phyloP scores from a whole-genome alignment of 2,797 vertebrate genomes.

The Balearica regulorum region DNA sequence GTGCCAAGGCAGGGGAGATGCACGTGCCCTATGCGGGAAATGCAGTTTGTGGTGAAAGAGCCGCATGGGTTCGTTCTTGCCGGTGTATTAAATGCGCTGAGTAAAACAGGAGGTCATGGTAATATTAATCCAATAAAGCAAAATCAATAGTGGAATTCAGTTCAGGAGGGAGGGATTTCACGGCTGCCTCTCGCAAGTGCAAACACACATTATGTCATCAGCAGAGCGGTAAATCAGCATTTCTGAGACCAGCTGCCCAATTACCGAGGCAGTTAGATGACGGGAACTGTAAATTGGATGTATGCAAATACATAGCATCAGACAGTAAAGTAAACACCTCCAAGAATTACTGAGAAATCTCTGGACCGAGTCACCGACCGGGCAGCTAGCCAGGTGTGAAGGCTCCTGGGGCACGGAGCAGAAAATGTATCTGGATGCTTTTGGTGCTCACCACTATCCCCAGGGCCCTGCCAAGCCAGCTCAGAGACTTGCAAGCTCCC shows the following conservation, averaged over 20 bases:
- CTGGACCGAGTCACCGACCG: rapidly evolving
- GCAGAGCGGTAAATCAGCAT: conserved; percentile 40
- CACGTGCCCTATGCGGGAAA: rapidly evolving
- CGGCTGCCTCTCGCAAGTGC: background rate
- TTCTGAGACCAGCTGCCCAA: conserved; percentile 55
- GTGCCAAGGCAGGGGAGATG: background rate
- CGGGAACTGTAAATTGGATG: conserved; percentile 27
- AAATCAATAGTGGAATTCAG: background rate
- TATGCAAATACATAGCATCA: conserved; percentile 36
- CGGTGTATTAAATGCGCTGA: rapidly evolving
- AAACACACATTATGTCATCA: conserved; percentile 32
- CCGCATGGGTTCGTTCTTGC: background rate
- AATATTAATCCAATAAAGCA: background rate
- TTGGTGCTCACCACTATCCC: background rate
- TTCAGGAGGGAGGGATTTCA: background rate
- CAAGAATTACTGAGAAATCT: background rate
- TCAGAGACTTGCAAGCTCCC: background rate
- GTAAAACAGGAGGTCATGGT: background rate
- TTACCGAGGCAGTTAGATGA: conserved; percentile 19
- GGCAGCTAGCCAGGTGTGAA: background rate
- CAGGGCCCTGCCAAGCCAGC: background rate
- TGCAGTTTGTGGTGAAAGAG: background rate
- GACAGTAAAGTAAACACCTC: conserved; percentile 37
- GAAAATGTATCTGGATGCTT: background rate
- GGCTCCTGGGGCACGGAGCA: rapidly evolving